phyloP scores from a whole-genome alignment of 1,140 invertebrate species.

The Rhynchophorus ferrugineus region DNA sequence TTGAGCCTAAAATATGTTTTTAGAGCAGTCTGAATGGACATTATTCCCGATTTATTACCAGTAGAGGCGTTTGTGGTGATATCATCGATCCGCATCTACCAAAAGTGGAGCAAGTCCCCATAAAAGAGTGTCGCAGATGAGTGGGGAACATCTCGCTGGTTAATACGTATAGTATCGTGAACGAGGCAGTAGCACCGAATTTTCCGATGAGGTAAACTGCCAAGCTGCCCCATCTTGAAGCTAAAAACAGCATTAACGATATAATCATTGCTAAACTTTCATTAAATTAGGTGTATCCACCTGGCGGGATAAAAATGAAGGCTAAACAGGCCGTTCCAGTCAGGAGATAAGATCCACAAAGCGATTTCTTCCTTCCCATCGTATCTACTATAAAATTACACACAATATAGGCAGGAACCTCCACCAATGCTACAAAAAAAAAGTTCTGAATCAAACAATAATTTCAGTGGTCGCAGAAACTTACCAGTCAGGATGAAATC shows the following conservation, averaged over 20 bases:
- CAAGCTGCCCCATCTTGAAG: conserved; percentile 58
- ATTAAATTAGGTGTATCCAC: too few relatives aligned
- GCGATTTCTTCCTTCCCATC: conserved; percentile 53
- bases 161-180: conserved; percentile 45
- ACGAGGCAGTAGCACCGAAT: conserved; percentile 48
- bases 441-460: neutral
- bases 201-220: conserved; percentile 68
- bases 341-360: conserved; percentile 51
- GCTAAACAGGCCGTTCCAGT: conserved; percentile 46
- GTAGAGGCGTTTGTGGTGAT: conserved; percentile 61
- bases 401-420: conserved; percentile 63
- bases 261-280: too few relatives aligned
- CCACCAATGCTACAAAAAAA: conserved; percentile 46
- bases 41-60: conserved; percentile 39
- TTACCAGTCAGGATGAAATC: conserved; percentile 59
- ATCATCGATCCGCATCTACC: conserved; percentile 65
- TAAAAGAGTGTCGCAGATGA: conserved; percentile 41
- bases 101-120: conserved; percentile 63
- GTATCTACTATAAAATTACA: conserved; percentile 56
- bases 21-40: neutral
- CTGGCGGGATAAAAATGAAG: conserved; percentile 32
- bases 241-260: conserved; percentile 36
- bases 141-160: conserved; percentile 50
- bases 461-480: neutral
- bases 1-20: conserved; percentile 28